Evolutionary conservation across 2,888 invertebrate genomes (phyloP).

Genomic region (Thera obeliscata): DNA sequence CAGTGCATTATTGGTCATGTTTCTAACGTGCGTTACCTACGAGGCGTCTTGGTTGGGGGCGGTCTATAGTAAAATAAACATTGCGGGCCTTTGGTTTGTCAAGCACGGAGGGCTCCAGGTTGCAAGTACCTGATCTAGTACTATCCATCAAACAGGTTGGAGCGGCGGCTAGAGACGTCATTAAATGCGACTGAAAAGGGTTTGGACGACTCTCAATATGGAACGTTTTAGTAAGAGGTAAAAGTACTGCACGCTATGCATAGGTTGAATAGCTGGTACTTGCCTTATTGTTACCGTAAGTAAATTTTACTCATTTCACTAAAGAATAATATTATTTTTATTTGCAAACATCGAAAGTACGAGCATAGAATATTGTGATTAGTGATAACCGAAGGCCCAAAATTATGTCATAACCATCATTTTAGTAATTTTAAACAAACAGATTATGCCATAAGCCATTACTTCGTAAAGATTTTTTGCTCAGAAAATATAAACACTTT

Average conservation of each 20-base stretch:
- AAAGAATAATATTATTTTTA: too few species aligned
- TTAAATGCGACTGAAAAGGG: slow-evolving; percentile 80
- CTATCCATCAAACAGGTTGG: slow-evolving; percentile 73
- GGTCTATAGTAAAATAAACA: neutral
- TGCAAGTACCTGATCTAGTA: slow-evolving; percentile 43
- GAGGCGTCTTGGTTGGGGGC: too few species aligned
- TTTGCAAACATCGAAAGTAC: too few species aligned
- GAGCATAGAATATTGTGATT: too few species aligned
- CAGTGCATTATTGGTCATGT: too few species aligned
- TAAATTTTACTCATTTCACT: slow-evolving; percentile 10
- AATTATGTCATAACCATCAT: neutral
- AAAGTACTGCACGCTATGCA: slow-evolving; percentile 53
- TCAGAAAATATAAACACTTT: slow-evolving; percentile 17
- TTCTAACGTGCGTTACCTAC: too few species aligned
- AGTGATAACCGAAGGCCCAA: too few species aligned
- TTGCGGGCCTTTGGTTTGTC: slow-evolving; percentile 2
- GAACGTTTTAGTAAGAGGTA: slow-evolving; percentile 67
- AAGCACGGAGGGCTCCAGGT: slow-evolving; percentile 22
- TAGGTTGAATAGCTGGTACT: slow-evolving; percentile 31
- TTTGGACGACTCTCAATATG: slow-evolving; percentile 73
- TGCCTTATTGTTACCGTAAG: slow-evolving; percentile 27
- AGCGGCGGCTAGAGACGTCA: slow-evolving; percentile 66
- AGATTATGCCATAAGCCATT: neutral
- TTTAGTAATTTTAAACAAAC: neutral
- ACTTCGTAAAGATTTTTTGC: slow-evolving; percentile 2